Conservation (phyloP, 2,888 invertebrate genomes). For the Pachydiplax longipennis region DNA sequence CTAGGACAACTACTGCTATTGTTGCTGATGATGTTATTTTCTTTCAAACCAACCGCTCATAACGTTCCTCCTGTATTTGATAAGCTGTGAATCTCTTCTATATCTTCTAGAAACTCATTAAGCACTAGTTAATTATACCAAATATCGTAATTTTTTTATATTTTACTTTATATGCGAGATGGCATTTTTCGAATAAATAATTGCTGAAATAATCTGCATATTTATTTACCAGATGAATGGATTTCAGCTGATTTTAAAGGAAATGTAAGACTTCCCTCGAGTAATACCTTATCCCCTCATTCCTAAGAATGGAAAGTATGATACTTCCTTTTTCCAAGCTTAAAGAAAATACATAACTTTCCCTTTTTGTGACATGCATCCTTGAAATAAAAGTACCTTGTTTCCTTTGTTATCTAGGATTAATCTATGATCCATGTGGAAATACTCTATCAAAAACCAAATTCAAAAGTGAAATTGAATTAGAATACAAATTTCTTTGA, state of each 20-base stretch:
- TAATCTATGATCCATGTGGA: too few species aligned
- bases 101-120: not conserved
- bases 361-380: not conserved
- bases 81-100: not conserved
- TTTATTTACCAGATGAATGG: not conserved
- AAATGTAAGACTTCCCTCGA: too few species aligned
- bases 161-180: not conserved
- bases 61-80: not conserved
- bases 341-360: not conserved
- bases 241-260: too few species aligned
- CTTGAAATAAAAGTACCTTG: not conserved
- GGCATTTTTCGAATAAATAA: not conserved
- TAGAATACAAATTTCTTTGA: too few species aligned
- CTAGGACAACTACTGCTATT: constrained; percentile 77
- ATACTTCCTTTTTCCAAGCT: too few species aligned
- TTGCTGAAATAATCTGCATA: not conserved
- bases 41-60: constrained; percentile 63
- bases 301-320: too few species aligned
- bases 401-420: too few species aligned
- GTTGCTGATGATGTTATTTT: constrained; percentile 89
- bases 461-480: too few species aligned
- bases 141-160: not conserved
- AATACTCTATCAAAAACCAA: too few species aligned
- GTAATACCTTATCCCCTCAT: too few species aligned
- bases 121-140: not conserved